Conservation (phyloP, 2,113 vertebrate genomes). For the Takifugu flavidus region DNA sequence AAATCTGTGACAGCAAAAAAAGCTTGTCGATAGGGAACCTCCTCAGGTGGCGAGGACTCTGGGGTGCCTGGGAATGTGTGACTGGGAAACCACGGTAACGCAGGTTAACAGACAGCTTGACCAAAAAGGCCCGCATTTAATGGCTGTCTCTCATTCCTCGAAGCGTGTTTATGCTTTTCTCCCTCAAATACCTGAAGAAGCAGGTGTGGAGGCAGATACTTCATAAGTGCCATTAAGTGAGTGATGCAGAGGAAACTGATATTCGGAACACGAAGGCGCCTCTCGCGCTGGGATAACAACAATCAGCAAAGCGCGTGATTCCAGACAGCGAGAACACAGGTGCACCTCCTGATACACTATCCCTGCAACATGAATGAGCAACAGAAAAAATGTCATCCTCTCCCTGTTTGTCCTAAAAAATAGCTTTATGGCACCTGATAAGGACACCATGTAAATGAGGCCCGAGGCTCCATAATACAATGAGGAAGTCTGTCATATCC, state of each 20-base stretch:
- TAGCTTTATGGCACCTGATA: conserved; percentile 62
- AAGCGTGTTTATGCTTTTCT: neutral
- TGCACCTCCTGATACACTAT: conserved; percentile 21
- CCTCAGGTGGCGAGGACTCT: too few relatives aligned
- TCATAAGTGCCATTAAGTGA: conserved; percentile 32
- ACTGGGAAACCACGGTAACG: too few relatives aligned
- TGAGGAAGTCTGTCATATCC: conserved; percentile 58
- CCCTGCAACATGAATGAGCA: conserved; percentile 29
- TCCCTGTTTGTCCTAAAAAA: conserved; percentile 54
- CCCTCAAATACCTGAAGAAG: conserved; percentile 22
- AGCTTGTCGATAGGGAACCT: too few relatives aligned
- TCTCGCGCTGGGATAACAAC: conserved; percentile 11
- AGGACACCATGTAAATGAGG: conserved; percentile 65
- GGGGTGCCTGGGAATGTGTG: too few relatives aligned
- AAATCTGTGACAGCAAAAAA: too few relatives aligned
- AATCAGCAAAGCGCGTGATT: conserved; percentile 10
- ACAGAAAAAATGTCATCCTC: conserved; percentile 58
- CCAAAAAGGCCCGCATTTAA: too few relatives aligned
- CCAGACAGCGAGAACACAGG: conserved; percentile 26
- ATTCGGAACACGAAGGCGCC: conserved; percentile 29
- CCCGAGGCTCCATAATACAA: conserved; percentile 33
- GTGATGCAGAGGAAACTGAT: conserved; percentile 31
- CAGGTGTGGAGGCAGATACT: conserved; percentile 38
- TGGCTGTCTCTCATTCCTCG: too few relatives aligned
- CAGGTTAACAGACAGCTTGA: too few relatives aligned